Conservation (phyloP, 2,888 invertebrate genomes). For the Plusia festucae region DNA sequence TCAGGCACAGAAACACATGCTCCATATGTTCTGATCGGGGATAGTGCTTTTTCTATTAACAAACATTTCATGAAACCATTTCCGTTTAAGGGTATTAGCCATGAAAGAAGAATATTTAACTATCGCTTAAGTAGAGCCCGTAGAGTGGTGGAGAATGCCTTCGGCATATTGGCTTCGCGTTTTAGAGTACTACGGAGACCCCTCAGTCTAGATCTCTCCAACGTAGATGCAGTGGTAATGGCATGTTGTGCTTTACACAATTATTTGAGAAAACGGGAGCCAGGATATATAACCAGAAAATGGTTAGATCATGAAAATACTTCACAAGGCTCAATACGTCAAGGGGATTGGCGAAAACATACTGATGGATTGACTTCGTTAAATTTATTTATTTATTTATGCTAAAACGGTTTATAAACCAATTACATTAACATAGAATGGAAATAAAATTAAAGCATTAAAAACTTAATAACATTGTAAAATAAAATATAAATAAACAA, state of each 20-base stretch:
- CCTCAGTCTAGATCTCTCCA: slow-evolving; percentile 13
- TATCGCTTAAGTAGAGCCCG: background rate
- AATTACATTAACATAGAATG: too few relatives aligned
- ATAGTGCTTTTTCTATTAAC: background rate
- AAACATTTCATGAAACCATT: background rate
- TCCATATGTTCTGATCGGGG: background rate
- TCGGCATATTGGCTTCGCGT: background rate
- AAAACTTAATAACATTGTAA: too few relatives aligned
- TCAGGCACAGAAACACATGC: background rate
- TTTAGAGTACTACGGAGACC: slow-evolving; percentile 14
- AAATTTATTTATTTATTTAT: too few relatives aligned
- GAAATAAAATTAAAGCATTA: too few relatives aligned
- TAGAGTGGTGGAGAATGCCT: background rate
- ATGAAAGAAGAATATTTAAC: background rate
- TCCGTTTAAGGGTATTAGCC: background rate
- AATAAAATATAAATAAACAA: too few relatives aligned
- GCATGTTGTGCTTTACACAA: slow-evolving; percentile 46
- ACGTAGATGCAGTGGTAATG: slow-evolving; percentile 18
- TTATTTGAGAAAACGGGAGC: slow-evolving; percentile 33
- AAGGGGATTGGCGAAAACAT: slow-evolving; percentile 2
- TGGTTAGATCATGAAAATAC: slow-evolving; percentile 17
- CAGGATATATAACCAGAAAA: slow-evolving; percentile 24
- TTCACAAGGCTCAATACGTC: slow-evolving; percentile 17
- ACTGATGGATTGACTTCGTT: background rate
- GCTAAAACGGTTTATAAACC: too few relatives aligned